phyloP scores from a whole-genome alignment of 2,113 vertebrate species.

The Tupaia tana region DNA sequence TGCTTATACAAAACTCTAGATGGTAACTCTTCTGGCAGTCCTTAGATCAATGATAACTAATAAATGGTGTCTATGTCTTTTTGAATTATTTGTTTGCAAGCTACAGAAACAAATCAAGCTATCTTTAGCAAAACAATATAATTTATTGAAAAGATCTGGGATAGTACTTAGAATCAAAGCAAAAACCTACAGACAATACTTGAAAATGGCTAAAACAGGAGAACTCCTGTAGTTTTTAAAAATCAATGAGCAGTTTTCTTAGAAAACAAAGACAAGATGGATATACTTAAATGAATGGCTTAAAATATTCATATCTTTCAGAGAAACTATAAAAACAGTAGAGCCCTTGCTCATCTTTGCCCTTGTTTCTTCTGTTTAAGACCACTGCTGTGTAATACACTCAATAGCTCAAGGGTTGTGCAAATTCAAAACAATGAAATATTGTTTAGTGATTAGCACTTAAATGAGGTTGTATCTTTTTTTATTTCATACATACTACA shows the following conservation, averaged over 20 bases:
- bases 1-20: conserved; percentile 54
- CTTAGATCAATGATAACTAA: conserved; percentile 72
- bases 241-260: neutral
- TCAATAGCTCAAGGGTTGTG: neutral
- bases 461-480: neutral
- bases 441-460: neutral
- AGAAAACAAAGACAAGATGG: neutral
- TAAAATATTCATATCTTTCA: neutral
- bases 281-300: neutral
- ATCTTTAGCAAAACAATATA: conserved; percentile 57
- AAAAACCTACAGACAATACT: neutral
- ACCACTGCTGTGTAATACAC: fast-evolving
- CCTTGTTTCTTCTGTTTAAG: neutral
- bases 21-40: conserved; percentile 47
- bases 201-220: neutral
- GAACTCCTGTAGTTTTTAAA: neutral
- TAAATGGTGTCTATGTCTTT: conserved; percentile 56
- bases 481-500: neutral
- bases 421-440: neutral
- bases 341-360: neutral
- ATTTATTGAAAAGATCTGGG: conserved; percentile 43
- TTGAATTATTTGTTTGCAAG: conserved; percentile 70
- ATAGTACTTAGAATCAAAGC: conserved; percentile 20
- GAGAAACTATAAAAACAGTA: neutral
- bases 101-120: conserved; percentile 45